Evolutionary conservation across 2,888 invertebrate species (phyloP).

Genomic region (Catocala sponsa): DNA sequence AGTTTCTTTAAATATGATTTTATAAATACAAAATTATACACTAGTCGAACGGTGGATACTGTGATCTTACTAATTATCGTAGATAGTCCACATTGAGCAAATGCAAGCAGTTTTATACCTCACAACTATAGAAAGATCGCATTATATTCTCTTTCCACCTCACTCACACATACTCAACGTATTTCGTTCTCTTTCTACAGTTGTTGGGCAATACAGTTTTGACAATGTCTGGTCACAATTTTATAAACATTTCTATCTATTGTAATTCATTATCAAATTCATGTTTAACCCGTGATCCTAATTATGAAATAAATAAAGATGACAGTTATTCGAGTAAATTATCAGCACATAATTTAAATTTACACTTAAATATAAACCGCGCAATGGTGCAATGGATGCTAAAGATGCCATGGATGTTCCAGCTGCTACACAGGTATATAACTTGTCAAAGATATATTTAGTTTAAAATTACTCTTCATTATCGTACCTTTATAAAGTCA

Average conservation of each 20-base stretch:
- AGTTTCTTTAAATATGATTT: conserved; percentile 74
- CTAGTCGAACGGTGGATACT: conserved; percentile 78
- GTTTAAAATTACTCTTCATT: no score
- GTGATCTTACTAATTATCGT: conserved; percentile 61
- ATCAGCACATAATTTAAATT: no score
- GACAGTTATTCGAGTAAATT: no score
- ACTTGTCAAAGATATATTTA: no score
- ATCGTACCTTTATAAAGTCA: no score
- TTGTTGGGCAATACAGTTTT: conserved; percentile 5
- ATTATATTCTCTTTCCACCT: background rate
- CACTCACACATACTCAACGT: background rate
- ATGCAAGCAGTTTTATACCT: conserved; percentile 70
- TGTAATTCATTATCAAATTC: conserved; percentile 20
- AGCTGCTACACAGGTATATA: no score
- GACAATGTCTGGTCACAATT: conserved; percentile 35
- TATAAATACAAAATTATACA: conserved; percentile 80
- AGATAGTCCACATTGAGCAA: conserved; percentile 77
- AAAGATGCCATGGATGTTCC: no score
- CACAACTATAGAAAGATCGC: conserved; percentile 9
- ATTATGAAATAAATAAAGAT: background rate
- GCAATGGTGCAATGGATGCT: no score
- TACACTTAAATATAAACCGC: no score
- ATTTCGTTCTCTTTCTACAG: conserved; percentile 11
- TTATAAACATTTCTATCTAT: conserved; percentile 42
- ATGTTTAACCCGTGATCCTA: conserved; percentile 27